Percentiles rank a stretch among this genome's conserved stretches.
phyloP scores from a whole-genome alignment of 1,140 invertebrate genomes.

The Apis cerana region DNA sequence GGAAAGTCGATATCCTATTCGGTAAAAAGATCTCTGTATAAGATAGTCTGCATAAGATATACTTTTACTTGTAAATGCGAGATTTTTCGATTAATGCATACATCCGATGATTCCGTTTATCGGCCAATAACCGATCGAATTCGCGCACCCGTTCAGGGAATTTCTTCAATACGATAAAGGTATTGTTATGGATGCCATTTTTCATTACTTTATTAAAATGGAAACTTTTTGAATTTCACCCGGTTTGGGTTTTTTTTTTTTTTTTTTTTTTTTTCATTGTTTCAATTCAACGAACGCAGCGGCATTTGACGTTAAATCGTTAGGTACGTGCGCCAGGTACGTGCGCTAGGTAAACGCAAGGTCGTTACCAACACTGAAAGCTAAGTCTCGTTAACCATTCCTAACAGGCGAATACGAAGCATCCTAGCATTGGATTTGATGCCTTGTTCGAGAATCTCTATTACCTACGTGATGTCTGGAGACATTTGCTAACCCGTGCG shows the following conservation, averaged over 20 bases:
- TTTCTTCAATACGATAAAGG: too few species aligned
- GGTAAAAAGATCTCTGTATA: too few species aligned
- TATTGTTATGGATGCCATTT: too few species aligned
- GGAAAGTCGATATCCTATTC: too few species aligned
- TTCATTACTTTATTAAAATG: too few species aligned
- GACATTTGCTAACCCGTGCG: slow-evolving; percentile 64
- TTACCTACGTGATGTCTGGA: slow-evolving; percentile 63
- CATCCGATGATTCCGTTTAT: too few species aligned
- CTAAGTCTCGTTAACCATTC: slow-evolving; percentile 68
- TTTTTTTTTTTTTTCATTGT: background rate
- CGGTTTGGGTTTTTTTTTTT: too few species aligned
- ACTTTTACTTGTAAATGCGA: too few species aligned
- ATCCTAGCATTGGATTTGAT: slow-evolving; percentile 66
- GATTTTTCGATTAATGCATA: too few species aligned
- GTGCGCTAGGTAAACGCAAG: slow-evolving; percentile 61
- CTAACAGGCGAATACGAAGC: slow-evolving; percentile 65
- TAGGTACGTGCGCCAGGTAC: slow-evolving; percentile 54
- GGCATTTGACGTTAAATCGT: slow-evolving; percentile 55
- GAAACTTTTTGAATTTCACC: background rate
- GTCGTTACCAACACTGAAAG: slow-evolving; percentile 63
- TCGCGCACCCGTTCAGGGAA: too few species aligned
- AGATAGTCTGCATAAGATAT: too few species aligned
- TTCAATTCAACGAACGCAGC: slow-evolving; percentile 15
- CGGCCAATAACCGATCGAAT: too few species aligned
- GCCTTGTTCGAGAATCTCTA: slow-evolving; percentile 58